Percentiles rank a stretch among this genome's conserved stretches.
phyloP scores from a whole-genome alignment of 2,797 vertebrate species.

The Vultur gryphus region DNA sequence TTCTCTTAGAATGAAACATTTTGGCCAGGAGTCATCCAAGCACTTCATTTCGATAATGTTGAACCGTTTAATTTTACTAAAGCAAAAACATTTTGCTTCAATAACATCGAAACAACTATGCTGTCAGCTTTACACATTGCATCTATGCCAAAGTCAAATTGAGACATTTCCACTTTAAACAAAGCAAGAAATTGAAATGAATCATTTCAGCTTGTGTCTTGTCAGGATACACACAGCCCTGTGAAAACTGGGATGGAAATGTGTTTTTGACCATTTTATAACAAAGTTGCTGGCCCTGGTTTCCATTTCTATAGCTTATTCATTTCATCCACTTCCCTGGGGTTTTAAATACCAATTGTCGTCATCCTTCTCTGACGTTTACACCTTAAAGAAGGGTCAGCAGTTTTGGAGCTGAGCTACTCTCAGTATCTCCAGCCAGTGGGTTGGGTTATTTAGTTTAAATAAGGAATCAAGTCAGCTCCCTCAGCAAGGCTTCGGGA shows the following conservation, averaged over 20 bases:
- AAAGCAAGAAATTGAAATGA: background rate
- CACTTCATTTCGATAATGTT: background rate
- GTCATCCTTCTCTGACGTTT: background rate
- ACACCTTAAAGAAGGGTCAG: background rate
- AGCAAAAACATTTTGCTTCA: background rate
- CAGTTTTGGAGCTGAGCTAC: background rate
- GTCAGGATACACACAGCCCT: background rate
- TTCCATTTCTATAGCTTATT: background rate
- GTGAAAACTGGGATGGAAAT: background rate
- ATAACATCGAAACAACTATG: background rate
- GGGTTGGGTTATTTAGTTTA: background rate
- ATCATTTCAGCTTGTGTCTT: background rate
- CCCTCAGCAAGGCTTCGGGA: background rate
- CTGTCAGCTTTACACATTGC: background rate
- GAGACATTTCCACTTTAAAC: constrained; percentile 30
- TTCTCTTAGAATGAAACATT: background rate
- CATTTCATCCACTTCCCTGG: background rate
- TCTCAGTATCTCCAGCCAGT: background rate
- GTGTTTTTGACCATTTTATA: background rate
- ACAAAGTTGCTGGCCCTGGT: background rate
- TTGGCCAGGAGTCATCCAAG: background rate
- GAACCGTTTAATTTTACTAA: background rate
- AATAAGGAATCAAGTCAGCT: background rate
- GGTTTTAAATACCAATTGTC: background rate
- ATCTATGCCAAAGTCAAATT: background rate